A percentile compares a stretch with the other conserved stretches of the same genome.
These are phyloP conservation scores for Dasypogon diadema DNA, from an alignment of 2,888 invertebrate species.

Conservation along the genomic window DNA sequence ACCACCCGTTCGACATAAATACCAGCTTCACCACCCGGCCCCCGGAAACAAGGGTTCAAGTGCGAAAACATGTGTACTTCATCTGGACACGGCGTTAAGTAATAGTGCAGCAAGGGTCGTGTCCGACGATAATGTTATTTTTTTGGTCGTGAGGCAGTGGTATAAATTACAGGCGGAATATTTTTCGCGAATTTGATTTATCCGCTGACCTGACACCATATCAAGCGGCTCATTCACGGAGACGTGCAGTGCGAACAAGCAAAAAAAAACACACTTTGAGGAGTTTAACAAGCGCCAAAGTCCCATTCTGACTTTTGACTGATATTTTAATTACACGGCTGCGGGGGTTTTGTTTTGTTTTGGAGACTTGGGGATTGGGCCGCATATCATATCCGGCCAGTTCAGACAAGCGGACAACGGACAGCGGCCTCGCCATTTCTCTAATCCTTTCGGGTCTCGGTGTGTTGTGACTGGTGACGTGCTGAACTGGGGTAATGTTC, in stretches of 20 bases:
- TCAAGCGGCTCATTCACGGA: slow-evolving; percentile 15
- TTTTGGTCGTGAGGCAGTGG: neutral
- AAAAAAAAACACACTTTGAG: neutral
- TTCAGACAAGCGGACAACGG: neutral
- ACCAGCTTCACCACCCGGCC: neutral
- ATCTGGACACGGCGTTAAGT: slow-evolving; percentile 15
- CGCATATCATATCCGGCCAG: slow-evolving; percentile 3
- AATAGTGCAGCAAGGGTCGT: slow-evolving; percentile 27
- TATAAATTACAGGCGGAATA: slow-evolving; percentile 23
- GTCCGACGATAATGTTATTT: slow-evolving; percentile 14
- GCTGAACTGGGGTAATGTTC: slow-evolving; percentile 24
- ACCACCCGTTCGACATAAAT: neutral
- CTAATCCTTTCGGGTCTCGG: slow-evolving; percentile 28
- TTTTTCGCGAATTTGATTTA: slow-evolving; percentile 34
- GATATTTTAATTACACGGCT: slow-evolving; percentile 55
- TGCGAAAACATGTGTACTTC: slow-evolving; percentile 33
- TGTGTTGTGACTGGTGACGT: slow-evolving; percentile 33
- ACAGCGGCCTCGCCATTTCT: slow-evolving; percentile 19
- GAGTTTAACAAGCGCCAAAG: slow-evolving; percentile 22
- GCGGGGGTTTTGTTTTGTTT: slow-evolving; percentile 40
- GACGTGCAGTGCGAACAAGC: neutral
- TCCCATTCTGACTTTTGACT: slow-evolving; percentile 52
- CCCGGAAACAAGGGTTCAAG: slow-evolving; percentile 2
- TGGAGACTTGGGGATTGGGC: neutral
- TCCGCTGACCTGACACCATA: slow-evolving; percentile 35